phyloP scores from a whole-genome alignment of 2,797 vertebrate species.

The Stomatorhinus walkeri region DNA sequence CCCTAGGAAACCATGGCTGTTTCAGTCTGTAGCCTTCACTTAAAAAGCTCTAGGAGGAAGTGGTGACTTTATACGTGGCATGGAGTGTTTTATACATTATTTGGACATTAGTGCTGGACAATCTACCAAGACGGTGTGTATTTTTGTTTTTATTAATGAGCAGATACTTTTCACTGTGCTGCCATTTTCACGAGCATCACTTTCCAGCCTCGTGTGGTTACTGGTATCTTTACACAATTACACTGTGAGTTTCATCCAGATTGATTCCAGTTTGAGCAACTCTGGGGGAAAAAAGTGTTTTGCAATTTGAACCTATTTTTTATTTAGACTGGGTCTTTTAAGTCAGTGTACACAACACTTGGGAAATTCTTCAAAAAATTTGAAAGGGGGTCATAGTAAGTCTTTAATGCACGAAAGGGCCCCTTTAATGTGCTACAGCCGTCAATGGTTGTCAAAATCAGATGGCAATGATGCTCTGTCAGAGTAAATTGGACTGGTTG shows the following conservation, averaged over 20 bases:
- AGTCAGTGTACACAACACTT: background rate
- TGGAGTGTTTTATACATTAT: background rate
- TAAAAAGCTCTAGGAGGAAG: background rate
- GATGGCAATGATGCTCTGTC: background rate
- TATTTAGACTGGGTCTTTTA: background rate
- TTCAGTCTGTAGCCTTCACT: constrained; percentile 27
- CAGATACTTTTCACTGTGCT: background rate
- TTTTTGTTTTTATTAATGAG: background rate
- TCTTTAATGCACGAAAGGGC: background rate
- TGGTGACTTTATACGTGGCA: background rate
- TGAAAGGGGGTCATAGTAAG: background rate
- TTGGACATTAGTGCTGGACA: background rate
- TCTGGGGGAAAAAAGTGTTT: background rate
- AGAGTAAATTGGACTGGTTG: background rate
- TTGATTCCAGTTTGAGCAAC: background rate
- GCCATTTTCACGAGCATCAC: background rate
- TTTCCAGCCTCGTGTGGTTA: background rate
- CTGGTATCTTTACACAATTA: background rate
- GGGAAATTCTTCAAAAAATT: background rate
- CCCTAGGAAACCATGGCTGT: constrained; percentile 52
- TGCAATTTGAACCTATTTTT: background rate
- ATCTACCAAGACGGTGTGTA: background rate
- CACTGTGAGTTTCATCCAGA: background rate
- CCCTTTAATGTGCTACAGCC: background rate
- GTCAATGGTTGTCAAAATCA: background rate